Evolutionary conservation across 2,113 vertebrate species (phyloP).

Genomic region (Nannospalax galili): DNA sequence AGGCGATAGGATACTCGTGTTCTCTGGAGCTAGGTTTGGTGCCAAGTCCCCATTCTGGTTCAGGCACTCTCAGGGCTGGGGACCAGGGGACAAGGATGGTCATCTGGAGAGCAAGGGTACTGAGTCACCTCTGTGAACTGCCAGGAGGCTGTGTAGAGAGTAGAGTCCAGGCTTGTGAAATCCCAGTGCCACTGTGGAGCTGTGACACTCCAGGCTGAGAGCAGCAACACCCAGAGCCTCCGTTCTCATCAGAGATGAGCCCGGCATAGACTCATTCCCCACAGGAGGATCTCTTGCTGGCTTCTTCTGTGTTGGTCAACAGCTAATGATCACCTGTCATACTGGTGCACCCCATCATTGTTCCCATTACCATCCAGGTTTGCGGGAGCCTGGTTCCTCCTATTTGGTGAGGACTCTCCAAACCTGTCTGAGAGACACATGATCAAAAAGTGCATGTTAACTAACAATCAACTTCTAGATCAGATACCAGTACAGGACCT

Average conservation of each 20-base stretch:
- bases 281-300: neutral
- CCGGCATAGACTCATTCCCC: neutral
- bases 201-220: neutral
- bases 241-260: neutral
- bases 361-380: constrained; percentile 69
- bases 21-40: neutral
- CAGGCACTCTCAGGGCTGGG: neutral
- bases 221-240: neutral
- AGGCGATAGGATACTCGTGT: accelerated
- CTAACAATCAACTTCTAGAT: no score
- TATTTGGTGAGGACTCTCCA: neutral
- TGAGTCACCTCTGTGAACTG: neutral
- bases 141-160: neutral
- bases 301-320: constrained; percentile 32
- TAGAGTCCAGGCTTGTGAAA: neutral
- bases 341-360: constrained; percentile 22
- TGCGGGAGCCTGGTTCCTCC: neutral
- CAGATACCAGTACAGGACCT: neutral
- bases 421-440: neutral
- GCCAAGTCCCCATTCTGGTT: neutral
- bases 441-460: constrained; percentile 10
- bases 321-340: constrained; percentile 87
- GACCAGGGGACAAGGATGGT: neutral
- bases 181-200: neutral
- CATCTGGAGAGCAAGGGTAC: neutral